Conservation (phyloP, 2,888 invertebrate species). For the Drosophila hawaiiensis region DNA sequence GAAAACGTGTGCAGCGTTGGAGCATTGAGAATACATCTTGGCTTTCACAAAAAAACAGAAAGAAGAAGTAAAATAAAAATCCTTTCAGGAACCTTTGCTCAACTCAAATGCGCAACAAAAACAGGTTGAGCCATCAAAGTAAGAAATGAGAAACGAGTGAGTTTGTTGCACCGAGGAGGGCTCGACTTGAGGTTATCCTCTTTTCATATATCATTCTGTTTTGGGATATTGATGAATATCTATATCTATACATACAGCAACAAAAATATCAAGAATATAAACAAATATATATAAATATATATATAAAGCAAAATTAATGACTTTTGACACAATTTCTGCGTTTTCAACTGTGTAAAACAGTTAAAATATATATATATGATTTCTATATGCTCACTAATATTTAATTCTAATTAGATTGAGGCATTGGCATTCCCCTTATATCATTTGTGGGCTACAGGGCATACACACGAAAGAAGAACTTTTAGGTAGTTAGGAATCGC, state of each 20-base stretch:
- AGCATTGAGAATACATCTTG: slow-evolving; percentile 24
- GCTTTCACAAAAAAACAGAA: slow-evolving; percentile 20
- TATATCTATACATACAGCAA: not conserved
- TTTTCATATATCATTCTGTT: accelerated
- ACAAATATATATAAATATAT: too few relatives aligned
- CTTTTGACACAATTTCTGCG: not conserved
- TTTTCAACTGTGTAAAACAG: not conserved
- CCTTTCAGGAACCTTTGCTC: slow-evolving; percentile 50
- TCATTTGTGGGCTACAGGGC: not conserved
- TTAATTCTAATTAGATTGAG: not conserved
- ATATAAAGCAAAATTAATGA: not conserved
- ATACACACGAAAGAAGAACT: slow-evolving; percentile 15
- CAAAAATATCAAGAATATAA: too few relatives aligned
- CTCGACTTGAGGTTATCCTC: slow-evolving; percentile 4
- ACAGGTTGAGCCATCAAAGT: slow-evolving; percentile 58
- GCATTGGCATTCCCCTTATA: not conserved
- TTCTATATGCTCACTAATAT: not conserved
- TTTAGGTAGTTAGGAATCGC: slow-evolving; percentile 48
- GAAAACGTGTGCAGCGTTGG: slow-evolving; percentile 55
- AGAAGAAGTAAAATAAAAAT: slow-evolving; percentile 19
- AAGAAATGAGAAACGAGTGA: slow-evolving; percentile 7
- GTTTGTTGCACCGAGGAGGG: not conserved
- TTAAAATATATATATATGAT: not conserved
- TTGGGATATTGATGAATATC: not conserved
- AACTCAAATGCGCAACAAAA: slow-evolving; percentile 58